Conservation (phyloP, 2,888 invertebrate genomes). For the Belgica antarctica region DNA sequence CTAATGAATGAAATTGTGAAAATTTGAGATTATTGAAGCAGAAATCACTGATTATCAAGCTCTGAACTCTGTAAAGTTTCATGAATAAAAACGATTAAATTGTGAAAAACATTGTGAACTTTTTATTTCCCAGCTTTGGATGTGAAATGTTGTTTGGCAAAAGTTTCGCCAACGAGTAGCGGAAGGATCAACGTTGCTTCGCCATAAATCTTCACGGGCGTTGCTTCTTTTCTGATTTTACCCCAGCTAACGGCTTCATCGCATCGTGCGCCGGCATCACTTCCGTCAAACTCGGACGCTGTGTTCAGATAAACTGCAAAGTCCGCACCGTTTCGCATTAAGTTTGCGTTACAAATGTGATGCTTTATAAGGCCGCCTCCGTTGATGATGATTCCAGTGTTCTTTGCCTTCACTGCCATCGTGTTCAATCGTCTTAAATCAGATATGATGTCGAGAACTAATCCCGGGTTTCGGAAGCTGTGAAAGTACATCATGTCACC, state of each 20-base stretch:
- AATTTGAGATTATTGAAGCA: too few species aligned
- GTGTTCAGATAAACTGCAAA: conserved; percentile 95
- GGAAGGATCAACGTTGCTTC: conserved; percentile 95
- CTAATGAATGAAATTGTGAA: too few species aligned
- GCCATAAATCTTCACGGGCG: conserved; percentile 87
- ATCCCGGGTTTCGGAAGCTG: conserved; percentile 80
- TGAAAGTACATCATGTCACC: conserved; percentile 99
- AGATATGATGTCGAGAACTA: conserved; percentile 88
- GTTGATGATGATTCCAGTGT: conserved; percentile 94
- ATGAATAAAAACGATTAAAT: too few species aligned
- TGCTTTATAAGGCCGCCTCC: conserved; percentile 98
- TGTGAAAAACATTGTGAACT: too few species aligned
- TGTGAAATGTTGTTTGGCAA: conserved; percentile 71
- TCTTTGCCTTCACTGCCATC: conserved; percentile 87
- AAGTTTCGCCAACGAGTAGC: conserved; percentile 91
- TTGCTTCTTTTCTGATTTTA: conserved; percentile 84
- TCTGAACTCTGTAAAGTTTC: too few species aligned
- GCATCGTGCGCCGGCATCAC: conserved; percentile 95
- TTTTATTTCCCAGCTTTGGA: too few species aligned
- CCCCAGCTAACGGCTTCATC: conserved; percentile 99
- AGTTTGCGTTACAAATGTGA: conserved; percentile 98
- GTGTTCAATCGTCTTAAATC: conserved; percentile 87
- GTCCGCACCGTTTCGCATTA: conserved; percentile 98
- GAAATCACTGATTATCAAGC: too few species aligned
- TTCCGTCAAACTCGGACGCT: conserved; percentile 93